Conservation (phyloP, 2,888 invertebrate genomes). For the Lepidochrysops patricia region DNA sequence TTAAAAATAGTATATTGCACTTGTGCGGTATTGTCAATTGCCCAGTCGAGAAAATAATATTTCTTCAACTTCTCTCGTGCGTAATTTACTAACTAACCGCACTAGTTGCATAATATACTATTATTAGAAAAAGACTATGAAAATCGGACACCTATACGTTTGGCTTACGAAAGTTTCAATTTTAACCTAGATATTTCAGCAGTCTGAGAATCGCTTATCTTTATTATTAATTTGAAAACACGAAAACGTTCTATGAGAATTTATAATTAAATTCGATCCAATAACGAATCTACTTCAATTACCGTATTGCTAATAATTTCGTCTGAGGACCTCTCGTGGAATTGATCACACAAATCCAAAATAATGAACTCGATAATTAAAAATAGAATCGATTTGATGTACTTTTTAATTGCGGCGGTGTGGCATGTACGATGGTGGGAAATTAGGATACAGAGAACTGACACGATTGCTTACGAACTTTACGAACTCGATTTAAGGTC, state of each 20-base stretch:
- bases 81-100: too few relatives aligned
- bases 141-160: too few relatives aligned
- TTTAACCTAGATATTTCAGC: background rate
- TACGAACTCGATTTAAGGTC: too few relatives aligned
- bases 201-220: background rate
- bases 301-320: constrained; percentile 15
- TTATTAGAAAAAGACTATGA: too few relatives aligned
- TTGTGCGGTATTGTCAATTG: too few relatives aligned
- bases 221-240: background rate
- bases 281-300: constrained; percentile 16
- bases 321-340: constrained; percentile 12
- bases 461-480: too few relatives aligned
- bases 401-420: background rate
- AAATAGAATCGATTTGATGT: constrained; percentile 10
- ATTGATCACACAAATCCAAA: constrained; percentile 14
- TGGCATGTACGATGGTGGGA: background rate
- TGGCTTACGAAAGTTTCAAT: too few relatives aligned
- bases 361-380: constrained; percentile 13
- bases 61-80: too few relatives aligned
- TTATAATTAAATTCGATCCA: constrained; percentile 16
- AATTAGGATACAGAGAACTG: background rate
- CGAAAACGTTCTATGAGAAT: constrained; percentile 9
- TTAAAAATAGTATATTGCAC: too few relatives aligned
- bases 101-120: too few relatives aligned
- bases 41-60: too few relatives aligned